These are phyloP conservation scores for Gracilinanus agilis DNA, from an alignment of 2,113 vertebrate genomes.

Conservation along the genomic window DNA sequence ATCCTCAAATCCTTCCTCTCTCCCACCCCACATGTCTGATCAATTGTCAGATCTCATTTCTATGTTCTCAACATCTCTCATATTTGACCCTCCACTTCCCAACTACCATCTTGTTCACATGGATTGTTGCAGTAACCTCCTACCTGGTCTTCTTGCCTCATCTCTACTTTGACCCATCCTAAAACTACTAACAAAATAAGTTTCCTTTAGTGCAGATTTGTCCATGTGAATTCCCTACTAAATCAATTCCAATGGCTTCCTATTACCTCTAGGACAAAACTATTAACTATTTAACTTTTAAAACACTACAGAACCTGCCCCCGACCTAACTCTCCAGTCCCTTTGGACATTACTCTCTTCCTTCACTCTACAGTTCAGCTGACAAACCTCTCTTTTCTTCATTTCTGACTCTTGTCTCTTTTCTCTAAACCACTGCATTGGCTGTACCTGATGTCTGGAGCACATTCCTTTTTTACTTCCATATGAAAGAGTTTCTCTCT, in stretches of 20 bases:
- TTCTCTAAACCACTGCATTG: neutral
- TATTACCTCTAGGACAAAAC: neutral
- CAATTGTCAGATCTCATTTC: neutral
- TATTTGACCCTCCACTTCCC: neutral
- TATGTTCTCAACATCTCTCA: neutral
- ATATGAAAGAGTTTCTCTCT: neutral
- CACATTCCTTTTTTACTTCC: neutral
- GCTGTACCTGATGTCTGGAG: neutral
- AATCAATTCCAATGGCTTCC: neutral
- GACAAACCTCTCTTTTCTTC: neutral
- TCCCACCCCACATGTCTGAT: neutral
- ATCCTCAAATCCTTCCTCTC: neutral
- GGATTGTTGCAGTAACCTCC: neutral
- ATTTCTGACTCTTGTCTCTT: neutral
- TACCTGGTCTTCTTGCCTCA: neutral
- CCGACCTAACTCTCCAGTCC: neutral
- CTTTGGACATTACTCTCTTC: neutral
- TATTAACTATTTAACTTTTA: neutral
- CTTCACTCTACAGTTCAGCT: neutral
- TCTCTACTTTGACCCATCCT: neutral
- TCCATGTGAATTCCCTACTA: neutral
- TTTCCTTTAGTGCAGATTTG: neutral
- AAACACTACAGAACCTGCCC: neutral
- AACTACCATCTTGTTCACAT: neutral
- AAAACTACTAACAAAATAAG: neutral